Evolutionary conservation across 1,140 invertebrate genomes (phyloP), one percentile per base, ranked within the genome.

Genomic region (Babylonia areolata): DNA sequence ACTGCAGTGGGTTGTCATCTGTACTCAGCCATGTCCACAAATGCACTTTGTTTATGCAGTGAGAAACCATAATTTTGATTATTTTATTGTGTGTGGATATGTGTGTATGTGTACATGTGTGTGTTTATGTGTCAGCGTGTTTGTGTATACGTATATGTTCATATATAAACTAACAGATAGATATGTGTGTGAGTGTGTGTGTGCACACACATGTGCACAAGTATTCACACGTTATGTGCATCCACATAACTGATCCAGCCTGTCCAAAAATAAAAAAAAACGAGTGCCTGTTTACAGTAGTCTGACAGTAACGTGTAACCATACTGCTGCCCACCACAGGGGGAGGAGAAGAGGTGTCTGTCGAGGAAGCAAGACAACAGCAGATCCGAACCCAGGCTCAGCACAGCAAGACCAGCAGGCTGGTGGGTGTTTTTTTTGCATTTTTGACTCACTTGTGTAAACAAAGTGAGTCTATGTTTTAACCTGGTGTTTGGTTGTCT

Each of bases 291-390:
- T n/a, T n/a, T n/a, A n/a, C n/a, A n/a, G n/a, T n/a, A n/a, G n/a
- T n/a, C 20, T 51, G 46, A 51, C 46, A 51, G 46, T 51, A 20
- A 51, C 20, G 9, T 51, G 58, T 64, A 64, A 64, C 5, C 28
- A 23, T 12, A 64, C 15, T 64, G 23, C 58, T 23, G 28, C 28
- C 5, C 28, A 2, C 17, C 23, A 17, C 46, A 80, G 78, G 78
- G 39, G 78, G 78, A 54, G 78, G 78, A 11, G 28, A 80, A n/a
- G 40, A 3, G 28, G 28, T 23, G n/a, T 80, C 78, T 12, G 3
- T 80, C 1, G 46, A n/a, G 17, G 78, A 80, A 80, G 78, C 78
- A 23, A 80, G 78, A n/a, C 40, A 54, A 15, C 78, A 80, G 78
- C 78, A 80, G 78, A 80, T 80, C 20, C 78, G 46, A 12, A n/a